Base-by-base conservation (phyloP, 2,888 invertebrate species). In the Thalpophila matura region DNA sequence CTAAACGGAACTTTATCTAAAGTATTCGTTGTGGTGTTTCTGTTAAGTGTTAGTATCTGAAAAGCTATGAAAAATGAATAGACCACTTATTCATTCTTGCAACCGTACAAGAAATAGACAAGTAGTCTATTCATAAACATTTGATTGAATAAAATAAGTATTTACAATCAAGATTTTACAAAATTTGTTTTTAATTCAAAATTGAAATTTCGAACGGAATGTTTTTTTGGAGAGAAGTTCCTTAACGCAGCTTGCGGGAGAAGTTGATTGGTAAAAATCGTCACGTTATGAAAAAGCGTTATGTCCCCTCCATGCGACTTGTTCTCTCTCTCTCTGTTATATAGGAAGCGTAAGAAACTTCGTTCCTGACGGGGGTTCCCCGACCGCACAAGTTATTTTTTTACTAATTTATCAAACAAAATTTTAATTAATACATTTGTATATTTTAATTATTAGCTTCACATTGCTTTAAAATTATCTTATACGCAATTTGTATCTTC, bases 61-160 rank as follows among this genome's bases (percentile, higher is more conserved):
- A 53, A 54, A 59, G 56, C 46, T 57, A 64, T 59, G 53, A 68
- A 73, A 61, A 37, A 69, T 70, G 63, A 75, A 77, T 74, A 57
- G 74, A 73, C 43, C 62, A 81, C 85, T 84, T 85, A 79, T 82
- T 70, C 46, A 72, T 61, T 80, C 77, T 80, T 80, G 66, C 75
- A 70, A 59, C 12, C 55, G 6, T 67, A 64, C 75, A 79, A 79
- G 77, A 74, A 54, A 66, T 22, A 72, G 60, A 75, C 62, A 79
- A 79, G 75, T 74, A 64, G 57, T 45, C 69, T 7, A 74, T 74
- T 64, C 59, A 74, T 55, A 46, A 53, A 60, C 56, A 57, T 57
- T 18, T 29, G 4, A 66, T 54, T 40, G 16, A 26, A 53, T 51
- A 50, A 29, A 45, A 46, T 40, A 43, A 12, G 3, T 31, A 35